A percentile compares a stretch with the other conserved stretches of the same genome.
Evolutionary conservation across 2,797 vertebrate genomes (phyloP).

Genomic region (Spea hammondii): DNA sequence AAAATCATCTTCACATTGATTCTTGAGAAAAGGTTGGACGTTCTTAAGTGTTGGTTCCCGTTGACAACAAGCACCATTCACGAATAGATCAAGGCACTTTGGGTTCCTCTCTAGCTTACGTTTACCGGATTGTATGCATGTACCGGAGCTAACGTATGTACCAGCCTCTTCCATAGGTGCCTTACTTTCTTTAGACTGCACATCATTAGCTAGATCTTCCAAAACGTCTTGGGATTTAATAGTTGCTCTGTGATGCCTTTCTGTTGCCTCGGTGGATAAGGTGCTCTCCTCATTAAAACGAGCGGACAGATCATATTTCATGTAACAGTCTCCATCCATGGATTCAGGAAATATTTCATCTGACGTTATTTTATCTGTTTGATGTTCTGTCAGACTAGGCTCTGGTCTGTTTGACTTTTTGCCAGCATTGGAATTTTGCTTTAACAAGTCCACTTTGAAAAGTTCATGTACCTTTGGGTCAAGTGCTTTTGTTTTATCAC

Average conservation of each 20-base stretch:
- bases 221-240: neutral
- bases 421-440: neutral
- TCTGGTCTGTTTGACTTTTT: neutral
- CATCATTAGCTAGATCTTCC: slow-evolving; percentile 14
- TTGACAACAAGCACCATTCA: neutral
- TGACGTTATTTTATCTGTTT: neutral
- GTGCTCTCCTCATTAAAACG: neutral
- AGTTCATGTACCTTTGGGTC: neutral
- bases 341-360: neutral
- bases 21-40: slow-evolving; percentile 5
- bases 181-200: neutral
- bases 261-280: slow-evolving; percentile 2
- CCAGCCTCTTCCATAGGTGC: neutral
- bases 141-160: neutral
- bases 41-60: neutral
- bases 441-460: slow-evolving; percentile 7
- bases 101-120: neutral
- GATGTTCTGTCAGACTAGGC: neutral
- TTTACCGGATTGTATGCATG: neutral
- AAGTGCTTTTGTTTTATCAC: neutral
- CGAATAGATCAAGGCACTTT: neutral
- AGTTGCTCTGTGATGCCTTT: neutral
- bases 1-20: neutral
- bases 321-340: no score
- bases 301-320: neutral